Evolutionary conservation across 2,888 invertebrate genomes (phyloP).

Genomic region (Himalopsyche kuldschensis): DNA sequence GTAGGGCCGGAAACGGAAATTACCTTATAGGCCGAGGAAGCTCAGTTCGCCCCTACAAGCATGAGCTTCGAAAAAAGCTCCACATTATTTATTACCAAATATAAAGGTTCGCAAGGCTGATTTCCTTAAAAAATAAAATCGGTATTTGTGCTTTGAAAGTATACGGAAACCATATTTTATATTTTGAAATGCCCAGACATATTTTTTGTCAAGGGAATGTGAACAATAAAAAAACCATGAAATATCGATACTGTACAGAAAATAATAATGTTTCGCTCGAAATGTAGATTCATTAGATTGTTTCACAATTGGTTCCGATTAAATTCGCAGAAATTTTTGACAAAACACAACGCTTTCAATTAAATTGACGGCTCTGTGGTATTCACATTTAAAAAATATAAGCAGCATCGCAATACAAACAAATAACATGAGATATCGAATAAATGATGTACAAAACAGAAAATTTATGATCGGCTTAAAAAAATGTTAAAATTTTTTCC

Average conservation of each 20-base stretch:
- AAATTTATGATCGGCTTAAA: too few species aligned
- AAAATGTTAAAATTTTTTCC: too few species aligned
- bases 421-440: neutral
- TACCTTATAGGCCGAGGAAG: slow-evolving; percentile 35
- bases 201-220: neutral
- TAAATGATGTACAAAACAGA: neutral
- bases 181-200: slow-evolving; percentile 16
- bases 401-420: neutral
- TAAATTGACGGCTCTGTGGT: neutral
- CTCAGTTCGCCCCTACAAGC: slow-evolving; percentile 29
- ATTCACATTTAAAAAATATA: neutral
- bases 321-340: neutral
- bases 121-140: slow-evolving; percentile 29
- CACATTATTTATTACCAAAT: slow-evolving; percentile 27
- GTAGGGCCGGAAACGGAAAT: slow-evolving; percentile 36
- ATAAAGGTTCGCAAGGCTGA: slow-evolving; percentile 11
- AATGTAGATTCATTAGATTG: neutral
- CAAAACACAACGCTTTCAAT: neutral
- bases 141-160: slow-evolving; percentile 11
- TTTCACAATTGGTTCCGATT: neutral
- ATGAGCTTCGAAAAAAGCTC: slow-evolving; percentile 17
- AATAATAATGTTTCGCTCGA: neutral
- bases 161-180: slow-evolving; percentile 34
- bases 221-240: slow-evolving; percentile 20
- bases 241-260: slow-evolving; percentile 13